Evolutionary conservation across 2,888 invertebrate genomes (phyloP), one percentile per base, ranked within the genome.

Genomic region (Neocrepidodera transversa): DNA sequence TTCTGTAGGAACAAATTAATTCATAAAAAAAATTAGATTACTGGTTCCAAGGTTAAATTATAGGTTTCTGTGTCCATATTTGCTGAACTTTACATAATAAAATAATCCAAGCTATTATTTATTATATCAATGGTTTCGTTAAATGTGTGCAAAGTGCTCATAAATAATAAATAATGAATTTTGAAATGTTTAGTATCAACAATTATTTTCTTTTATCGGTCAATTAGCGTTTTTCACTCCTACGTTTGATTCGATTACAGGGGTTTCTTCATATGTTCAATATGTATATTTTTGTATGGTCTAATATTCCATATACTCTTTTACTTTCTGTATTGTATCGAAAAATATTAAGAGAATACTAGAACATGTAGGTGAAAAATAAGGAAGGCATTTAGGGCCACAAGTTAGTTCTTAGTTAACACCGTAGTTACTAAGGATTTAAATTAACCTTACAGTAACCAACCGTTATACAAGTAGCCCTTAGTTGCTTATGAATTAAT

Each of bases 11-110:
- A 38, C 16, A n/a, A 38, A 50, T 36, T 35, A 36, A 38, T 38
- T 38, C 20, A 18, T 36, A 16, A 50, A 50, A 49, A 35, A 23
- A 14, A 50, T 38, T 45, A 51, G 28, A 51, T 51, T 40, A 40
- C 40, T 14, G 38, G 51, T 20, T 38, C 28, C 51, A 51, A 51
- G 51, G 51, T 51, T 13, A 40, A 40, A 51, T 35, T 51, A 42
- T 43, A 35, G 13, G 42, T 40, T 35, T 50, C 17, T 26, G 26
- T 38, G n/a, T 11, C 51, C 51, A 51, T 51, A 51, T 51, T 38
- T 23, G 51, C n/a, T 30, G 17, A 32, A 32, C 14, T 1, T 13
- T 18, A 2, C 17, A 3, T 18, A 8, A 48, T 32, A 16, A 48
- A 17, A 35, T 32, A 48, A 11, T 16, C 32, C n/a, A 11, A 48